Conservation (phyloP, 30 jellyfish, hydroid and myxozoan genomes). For the Pseudorhiza aurosa region DNA sequence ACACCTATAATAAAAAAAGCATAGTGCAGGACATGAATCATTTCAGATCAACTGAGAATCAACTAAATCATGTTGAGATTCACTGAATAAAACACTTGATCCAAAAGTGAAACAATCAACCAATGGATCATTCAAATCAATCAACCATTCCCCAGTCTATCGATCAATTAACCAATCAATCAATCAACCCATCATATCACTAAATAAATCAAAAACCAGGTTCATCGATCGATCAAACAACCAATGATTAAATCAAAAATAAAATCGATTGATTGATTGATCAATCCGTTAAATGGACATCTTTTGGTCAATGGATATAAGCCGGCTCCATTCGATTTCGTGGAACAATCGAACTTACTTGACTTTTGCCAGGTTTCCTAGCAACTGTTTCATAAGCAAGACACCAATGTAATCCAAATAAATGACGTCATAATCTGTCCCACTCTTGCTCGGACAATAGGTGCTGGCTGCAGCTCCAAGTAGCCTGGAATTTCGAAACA, state of each 20-base stretch:
- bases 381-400: slow-evolving; percentile 49
- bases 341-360: slow-evolving; percentile 62
- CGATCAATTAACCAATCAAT: background rate
- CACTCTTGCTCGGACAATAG: slow-evolving; percentile 62
- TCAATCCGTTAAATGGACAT: too few relatives aligned
- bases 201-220: slow-evolving; percentile 1
- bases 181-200: background rate
- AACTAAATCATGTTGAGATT: too few relatives aligned
- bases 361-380: slow-evolving; percentile 58
- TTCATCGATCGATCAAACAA: too few relatives aligned
- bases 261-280: too few relatives aligned
- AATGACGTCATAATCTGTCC: slow-evolving; percentile 66
- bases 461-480: slow-evolving; percentile 36
- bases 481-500: slow-evolving; percentile 28
- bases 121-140: background rate
- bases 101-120: slow-evolving; percentile 8
- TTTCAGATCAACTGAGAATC: too few relatives aligned
- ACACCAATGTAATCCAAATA: slow-evolving; percentile 91
- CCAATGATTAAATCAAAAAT: too few relatives aligned
- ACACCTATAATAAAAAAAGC: slow-evolving; percentile 69
- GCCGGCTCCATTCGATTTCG: too few relatives aligned
- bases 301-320: too few relatives aligned
- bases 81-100: too few relatives aligned
- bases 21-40: too few relatives aligned
- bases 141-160: background rate